Evolutionary conservation across 2,797 vertebrate genomes (phyloP), one percentile per base, ranked within the genome.

Genomic region (Macropodus opercularis): DNA sequence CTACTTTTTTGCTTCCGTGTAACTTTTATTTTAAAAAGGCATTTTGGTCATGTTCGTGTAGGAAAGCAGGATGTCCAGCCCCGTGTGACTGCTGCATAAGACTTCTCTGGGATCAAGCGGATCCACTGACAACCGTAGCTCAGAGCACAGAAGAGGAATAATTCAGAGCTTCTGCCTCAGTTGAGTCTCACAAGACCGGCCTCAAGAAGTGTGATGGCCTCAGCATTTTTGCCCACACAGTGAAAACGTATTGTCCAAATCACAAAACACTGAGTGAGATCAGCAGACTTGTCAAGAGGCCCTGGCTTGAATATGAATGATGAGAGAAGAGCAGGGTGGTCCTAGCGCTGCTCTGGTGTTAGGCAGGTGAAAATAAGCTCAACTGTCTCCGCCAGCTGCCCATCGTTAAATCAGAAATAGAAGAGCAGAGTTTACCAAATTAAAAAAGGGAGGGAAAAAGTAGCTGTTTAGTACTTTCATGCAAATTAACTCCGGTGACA

Each of bases 201-300:
- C 75, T 86, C 79, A 75, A 93, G 79, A 88, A 92, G 92, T 90
- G 86, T 83, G 87, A 92, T 88, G 84, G 88, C 90, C 88, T 91
- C 88, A 89, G 88, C 87, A 69, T 90, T 93, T 92, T 90, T 87
- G 83, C 86, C 86, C 87, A 83, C 87, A 86, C 84, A 85, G 80
- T 87, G 88, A 90, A 90, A 89, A 90, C 87, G 91, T 89, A 92
- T 93, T 94, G 93, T 93, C 85, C 90, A 89, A 87, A 89, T 91
- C 89, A 93, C 92, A 93, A 93, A 93, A 92, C 91, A 91, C 89
- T 92, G 91, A 93, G 93, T 93, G 92, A 94, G 92, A 93, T 93
- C 92, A 92, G 92, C 92, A 91, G 90, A 91, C 90, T 93, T 92
- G 92, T 94, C 91, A 92, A 93, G 91, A 92, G 93, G 91, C 91